Evolutionary conservation across 2,888 invertebrate genomes (phyloP).

Genomic region (Eristalinus aeneus): DNA sequence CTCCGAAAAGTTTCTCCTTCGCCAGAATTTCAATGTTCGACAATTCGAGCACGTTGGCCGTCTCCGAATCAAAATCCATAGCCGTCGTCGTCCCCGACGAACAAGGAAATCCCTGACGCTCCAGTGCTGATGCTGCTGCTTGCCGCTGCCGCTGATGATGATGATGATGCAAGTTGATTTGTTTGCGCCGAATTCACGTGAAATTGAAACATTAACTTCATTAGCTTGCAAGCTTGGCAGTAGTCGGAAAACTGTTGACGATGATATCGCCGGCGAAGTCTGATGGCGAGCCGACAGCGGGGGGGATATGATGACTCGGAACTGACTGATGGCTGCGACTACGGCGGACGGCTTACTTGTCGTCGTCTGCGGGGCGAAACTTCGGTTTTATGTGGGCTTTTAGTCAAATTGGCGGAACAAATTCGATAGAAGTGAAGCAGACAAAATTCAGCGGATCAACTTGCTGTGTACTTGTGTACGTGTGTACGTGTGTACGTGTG

Average conservation of each 20-base stretch:
- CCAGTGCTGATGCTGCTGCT: background rate
- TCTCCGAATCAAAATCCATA: background rate
- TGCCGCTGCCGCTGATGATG: slow-evolving; percentile 6
- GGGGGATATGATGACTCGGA: background rate
- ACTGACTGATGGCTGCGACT: background rate
- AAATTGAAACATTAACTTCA: slow-evolving; percentile 68
- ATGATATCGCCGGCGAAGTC: slow-evolving; percentile 13
- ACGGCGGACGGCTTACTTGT: background rate
- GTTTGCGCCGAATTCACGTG: slow-evolving; percentile 60
- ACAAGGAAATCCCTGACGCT: background rate
- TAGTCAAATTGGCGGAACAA: slow-evolving; percentile 70
- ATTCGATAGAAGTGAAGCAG: slow-evolving; percentile 54
- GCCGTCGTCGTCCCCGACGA: slow-evolving; percentile 2
- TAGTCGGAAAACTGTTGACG: slow-evolving; percentile 29
- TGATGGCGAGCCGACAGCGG: background rate
- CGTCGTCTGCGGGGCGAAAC: background rate
- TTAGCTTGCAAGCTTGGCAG: slow-evolving; percentile 29
- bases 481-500: background rate
- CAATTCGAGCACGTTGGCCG: slow-evolving; percentile 20
- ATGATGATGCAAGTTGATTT: slow-evolving; percentile 57
- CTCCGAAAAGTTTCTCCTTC: slow-evolving; percentile 48
- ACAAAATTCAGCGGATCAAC: slow-evolving; percentile 52
- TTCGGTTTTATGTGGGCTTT: slow-evolving; percentile 60
- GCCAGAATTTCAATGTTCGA: slow-evolving; percentile 34
- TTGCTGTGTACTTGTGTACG: background rate